Percentiles rank a stretch among this genome's conserved stretches.
phyloP scores from a whole-genome alignment of 2,888 invertebrate species.

The Microchrysa polita region DNA sequence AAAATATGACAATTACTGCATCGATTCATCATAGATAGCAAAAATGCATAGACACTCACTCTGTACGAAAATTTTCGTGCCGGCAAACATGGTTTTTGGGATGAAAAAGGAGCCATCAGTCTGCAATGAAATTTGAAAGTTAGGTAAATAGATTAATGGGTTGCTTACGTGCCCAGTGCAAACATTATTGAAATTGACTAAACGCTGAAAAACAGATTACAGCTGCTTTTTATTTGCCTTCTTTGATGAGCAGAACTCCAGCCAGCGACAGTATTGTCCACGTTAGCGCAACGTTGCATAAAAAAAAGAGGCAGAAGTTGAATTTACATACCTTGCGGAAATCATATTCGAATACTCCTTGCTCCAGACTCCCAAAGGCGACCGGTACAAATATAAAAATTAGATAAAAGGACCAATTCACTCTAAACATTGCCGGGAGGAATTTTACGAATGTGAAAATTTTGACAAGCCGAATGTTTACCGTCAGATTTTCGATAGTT shows the following conservation, averaged over 20 bases:
- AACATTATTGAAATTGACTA: too few relatives aligned
- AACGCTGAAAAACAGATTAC: too few relatives aligned
- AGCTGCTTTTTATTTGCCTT: background rate
- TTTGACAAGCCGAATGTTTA: conserved; percentile 25
- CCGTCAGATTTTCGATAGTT: conserved; percentile 11
- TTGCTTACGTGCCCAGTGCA: background rate
- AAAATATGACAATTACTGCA: conserved; percentile 27
- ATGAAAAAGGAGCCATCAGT: conserved; percentile 65
- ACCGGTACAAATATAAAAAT: conserved; percentile 8
- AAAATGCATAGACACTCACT: too few relatives aligned
- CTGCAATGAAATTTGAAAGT: conserved; percentile 55
- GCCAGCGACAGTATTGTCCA: background rate
- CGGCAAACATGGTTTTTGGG: conserved; percentile 75
- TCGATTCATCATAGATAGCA: background rate
- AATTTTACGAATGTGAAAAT: conserved; percentile 7
- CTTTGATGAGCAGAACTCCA: background rate
- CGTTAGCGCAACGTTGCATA: background rate
- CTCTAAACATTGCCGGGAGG: conserved; percentile 4
- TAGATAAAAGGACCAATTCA: background rate
- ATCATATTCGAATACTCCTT: conserved; percentile 74
- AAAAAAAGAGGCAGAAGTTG: background rate
- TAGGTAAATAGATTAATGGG: background rate
- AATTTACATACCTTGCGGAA: conserved; percentile 66
- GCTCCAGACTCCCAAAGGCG: conserved; percentile 63
- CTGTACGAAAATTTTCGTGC: conserved; percentile 74